These are phyloP conservation scores for Dunckerocampus dactyliophorus DNA, from an alignment of 2,113 vertebrate genomes.

Conservation along the genomic window DNA sequence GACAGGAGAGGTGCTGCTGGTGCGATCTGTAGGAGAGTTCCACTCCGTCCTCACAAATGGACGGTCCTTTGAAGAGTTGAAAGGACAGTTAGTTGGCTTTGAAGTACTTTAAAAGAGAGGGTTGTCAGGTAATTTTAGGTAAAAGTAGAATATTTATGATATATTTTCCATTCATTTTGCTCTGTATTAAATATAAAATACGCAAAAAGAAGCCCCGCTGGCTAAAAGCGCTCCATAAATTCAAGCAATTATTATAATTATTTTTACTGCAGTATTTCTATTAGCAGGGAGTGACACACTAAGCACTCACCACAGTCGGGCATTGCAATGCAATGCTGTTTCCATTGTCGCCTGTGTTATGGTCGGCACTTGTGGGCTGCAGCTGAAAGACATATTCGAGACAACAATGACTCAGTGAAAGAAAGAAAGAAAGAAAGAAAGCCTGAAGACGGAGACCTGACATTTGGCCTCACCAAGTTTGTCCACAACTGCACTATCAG, in stretches of 20 bases:
- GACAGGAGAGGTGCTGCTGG: constrained; percentile 17
- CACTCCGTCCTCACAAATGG: constrained; percentile 67
- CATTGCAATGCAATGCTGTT: constrained; percentile 39
- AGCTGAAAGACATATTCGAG: constrained; percentile 49
- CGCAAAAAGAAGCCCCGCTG: no score
- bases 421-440: background rate
- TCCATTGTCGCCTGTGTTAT: constrained; percentile 16
- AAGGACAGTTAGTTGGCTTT: background rate
- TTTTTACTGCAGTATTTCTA: no score
- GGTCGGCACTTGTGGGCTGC: constrained; percentile 43
- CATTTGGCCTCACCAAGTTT: constrained; percentile 57
- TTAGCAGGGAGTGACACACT: background rate
- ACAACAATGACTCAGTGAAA: constrained; percentile 8
- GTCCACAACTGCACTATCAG: constrained; percentile 64
- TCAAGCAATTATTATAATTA: no score
- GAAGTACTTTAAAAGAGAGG: no score
- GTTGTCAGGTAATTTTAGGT: no score
- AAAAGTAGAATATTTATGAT: no score
- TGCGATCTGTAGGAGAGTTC: constrained; percentile 50
- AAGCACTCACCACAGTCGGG: constrained; percentile 57
- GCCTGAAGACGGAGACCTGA: background rate
- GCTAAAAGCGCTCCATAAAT: no score
- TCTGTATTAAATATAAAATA: no score
- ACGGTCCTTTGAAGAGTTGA: constrained; percentile 39
- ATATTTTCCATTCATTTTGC: no score